Base-by-base conservation (phyloP, 2,888 invertebrate species). In the Drosophila mayaguana region DNA sequence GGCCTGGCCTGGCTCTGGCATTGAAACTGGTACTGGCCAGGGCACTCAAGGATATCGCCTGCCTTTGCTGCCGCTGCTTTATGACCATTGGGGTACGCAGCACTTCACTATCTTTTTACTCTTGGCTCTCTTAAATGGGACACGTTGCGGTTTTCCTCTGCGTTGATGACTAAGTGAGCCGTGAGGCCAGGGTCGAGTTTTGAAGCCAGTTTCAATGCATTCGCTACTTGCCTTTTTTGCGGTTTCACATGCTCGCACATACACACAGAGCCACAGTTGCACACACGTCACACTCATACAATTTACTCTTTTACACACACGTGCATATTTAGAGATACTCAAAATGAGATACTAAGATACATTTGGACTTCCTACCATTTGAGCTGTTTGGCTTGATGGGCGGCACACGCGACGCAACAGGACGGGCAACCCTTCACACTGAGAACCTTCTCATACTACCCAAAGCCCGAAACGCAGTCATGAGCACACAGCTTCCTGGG, bases 261-360 rank as follows among this genome's bases (percentile, higher is more conserved):
- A 56, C 48, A 71, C 38, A 69, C 50, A 38, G 53, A 71, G 28
- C 66, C 46, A 46, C 62, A 55, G 46, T 38, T 12, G 53, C 38
- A 51, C 69, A 63, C 56, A 54, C 54, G 54, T 55, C 51, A 45
- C 48, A 63, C 50, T 60, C 66, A 50, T n/a, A 45, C 38, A 38
- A 46, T 45, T 57, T 45, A 57, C 36, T 53, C 73, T 61, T 55
- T 54, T 62, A 69, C 55, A 75, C 70, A 76, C 75, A 75, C 73
- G 66, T 81, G 84, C 87, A 87, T 86, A 85, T 84, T 84, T 83
- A 86, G 83, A 84, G 84, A 84, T 84, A 85, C 85, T 85, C 87
- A 86, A 83, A 86, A 87, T 87, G 80, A 82, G 86, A 87, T 86
- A 87, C 80, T 82, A 86, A 85, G 87, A 86, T 86, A 87, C 88